Evolutionary conservation across 2,888 invertebrate species (phyloP).

Genomic region (Papilio demoleus): DNA sequence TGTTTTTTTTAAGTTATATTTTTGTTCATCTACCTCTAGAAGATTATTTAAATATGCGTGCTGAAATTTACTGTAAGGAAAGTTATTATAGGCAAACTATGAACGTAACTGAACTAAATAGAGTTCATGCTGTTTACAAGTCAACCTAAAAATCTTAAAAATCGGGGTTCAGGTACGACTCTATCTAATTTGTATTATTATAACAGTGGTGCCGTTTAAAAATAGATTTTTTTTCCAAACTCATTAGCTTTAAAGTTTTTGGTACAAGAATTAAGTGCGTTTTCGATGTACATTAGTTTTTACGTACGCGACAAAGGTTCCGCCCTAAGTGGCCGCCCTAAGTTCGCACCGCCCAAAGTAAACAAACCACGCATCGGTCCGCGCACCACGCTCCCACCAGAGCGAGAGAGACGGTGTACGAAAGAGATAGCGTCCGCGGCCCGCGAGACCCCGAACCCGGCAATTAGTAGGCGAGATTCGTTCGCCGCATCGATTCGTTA

Average conservation of each 20-base stretch:
- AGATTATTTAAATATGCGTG: no score
- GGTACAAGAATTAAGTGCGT: conserved; percentile 52
- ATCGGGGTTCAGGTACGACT: background rate
- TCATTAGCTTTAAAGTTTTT: conserved; percentile 47
- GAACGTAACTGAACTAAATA: no score
- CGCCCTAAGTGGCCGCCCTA: conserved; percentile 78
- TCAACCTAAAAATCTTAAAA: no score
- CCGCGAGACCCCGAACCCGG: conserved; percentile 71
- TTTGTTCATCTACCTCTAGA: background rate
- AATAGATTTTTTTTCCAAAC: conserved; percentile 20
- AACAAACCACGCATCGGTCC: conserved; percentile 60
- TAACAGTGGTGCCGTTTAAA: no score
- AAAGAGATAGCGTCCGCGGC: conserved; percentile 62
- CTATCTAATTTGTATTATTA: no score
- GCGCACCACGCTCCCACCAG: conserved; percentile 56
- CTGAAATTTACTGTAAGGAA: no score
- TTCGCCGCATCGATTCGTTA: conserved; percentile 82
- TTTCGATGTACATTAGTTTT: conserved; percentile 64
- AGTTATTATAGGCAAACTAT: no score
- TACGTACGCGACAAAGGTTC: conserved; percentile 63
- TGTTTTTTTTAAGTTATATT: background rate
- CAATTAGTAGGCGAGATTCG: conserved; percentile 83
- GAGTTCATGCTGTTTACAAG: no score
- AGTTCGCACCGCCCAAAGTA: conserved; percentile 70
- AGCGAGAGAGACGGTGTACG: conserved; percentile 62